phyloP scores from a whole-genome alignment of 2,797 vertebrate species.

The Synanceia verrucosa region DNA sequence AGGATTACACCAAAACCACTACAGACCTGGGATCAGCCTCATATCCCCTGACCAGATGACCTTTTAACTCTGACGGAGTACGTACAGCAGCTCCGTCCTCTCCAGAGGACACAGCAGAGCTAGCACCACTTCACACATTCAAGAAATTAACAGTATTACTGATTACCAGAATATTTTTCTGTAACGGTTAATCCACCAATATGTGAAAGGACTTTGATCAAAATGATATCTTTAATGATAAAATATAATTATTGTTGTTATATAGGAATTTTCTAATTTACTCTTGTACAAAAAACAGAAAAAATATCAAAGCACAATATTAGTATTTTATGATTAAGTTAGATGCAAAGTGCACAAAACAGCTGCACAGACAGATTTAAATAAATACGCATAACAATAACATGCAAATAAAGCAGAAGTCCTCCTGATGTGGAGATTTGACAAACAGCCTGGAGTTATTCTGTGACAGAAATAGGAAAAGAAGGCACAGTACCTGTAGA shows the following conservation, averaged over 20 bases:
- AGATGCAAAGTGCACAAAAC: not conserved
- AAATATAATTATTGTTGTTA: too few species aligned
- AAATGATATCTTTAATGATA: too few species aligned
- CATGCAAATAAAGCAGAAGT: not conserved
- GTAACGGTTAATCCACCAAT: too few species aligned
- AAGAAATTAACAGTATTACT: too few species aligned
- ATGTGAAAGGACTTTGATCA: too few species aligned
- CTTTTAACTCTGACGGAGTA: slow-evolving; percentile 31
- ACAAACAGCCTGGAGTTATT: not conserved
- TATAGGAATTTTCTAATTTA: too few species aligned
- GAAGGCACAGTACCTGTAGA: slow-evolving; percentile 71
- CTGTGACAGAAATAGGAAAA: slow-evolving; percentile 1
- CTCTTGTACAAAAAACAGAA: too few species aligned
- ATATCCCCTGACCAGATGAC: slow-evolving; percentile 37
- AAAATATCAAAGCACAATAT: too few species aligned
- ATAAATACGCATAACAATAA: not conserved
- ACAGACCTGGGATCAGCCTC: slow-evolving; percentile 25
- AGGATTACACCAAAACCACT: slow-evolving; percentile 44
- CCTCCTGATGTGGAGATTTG: not conserved
- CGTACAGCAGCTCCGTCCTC: slow-evolving; percentile 22
- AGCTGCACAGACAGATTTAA: not conserved
- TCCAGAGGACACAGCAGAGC: slow-evolving; percentile 18
- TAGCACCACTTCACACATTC: not conserved
- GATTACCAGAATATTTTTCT: too few species aligned
- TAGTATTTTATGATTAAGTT: too few species aligned